phyloP scores from a whole-genome alignment of 2,888 invertebrate species.

The Hecatera dysodea region DNA sequence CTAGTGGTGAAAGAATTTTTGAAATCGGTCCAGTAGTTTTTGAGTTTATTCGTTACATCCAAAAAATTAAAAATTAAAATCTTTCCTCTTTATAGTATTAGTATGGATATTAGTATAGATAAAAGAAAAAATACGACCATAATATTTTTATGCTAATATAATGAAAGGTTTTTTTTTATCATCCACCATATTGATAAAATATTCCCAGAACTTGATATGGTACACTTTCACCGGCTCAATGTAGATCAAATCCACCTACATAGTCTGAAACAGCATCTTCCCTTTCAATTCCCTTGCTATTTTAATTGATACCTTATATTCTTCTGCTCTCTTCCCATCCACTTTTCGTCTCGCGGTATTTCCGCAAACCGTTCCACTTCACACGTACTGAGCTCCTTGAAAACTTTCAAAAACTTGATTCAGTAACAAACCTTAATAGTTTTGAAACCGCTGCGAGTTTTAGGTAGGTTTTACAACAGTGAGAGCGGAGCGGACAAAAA shows the following conservation, averaged over 20 bases:
- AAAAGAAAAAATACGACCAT: no score
- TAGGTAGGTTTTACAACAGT: constrained; percentile 53
- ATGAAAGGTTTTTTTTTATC: no score
- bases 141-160: no score
- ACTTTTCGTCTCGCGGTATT: constrained; percentile 23
- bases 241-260: background rate
- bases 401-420: constrained; percentile 71
- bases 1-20: no score
- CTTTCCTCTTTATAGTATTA: no score
- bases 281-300: background rate
- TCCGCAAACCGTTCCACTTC: constrained; percentile 40
- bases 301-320: constrained; percentile 11
- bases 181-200: no score
- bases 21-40: no score
- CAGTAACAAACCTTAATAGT: constrained; percentile 68
- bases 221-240: no score
- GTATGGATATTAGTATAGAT: no score
- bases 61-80: no score
- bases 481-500: background rate
- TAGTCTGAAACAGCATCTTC: background rate
- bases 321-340: background rate
- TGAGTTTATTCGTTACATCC: no score
- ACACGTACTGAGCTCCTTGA: constrained; percentile 52
- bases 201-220: no score
- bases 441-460: constrained; percentile 53